Base-by-base conservation (phyloP, 64 coral and sea anemone species). In the Montipora sp. region DNA sequence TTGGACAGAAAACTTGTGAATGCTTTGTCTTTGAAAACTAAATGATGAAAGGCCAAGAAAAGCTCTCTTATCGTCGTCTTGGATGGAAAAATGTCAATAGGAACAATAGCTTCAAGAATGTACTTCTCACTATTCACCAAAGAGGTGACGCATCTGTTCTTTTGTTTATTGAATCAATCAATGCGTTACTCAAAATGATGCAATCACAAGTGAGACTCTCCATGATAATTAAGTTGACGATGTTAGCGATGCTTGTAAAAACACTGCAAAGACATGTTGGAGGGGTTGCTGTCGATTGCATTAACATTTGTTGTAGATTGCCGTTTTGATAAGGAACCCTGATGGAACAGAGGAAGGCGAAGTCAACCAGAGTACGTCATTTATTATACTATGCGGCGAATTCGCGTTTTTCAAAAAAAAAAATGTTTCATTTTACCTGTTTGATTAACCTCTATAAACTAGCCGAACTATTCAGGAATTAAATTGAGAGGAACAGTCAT, bases 1-100 rank as follows among this genome's bases (percentile, higher is more conserved):
- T 70, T n/a, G 18, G 21, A 85, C 63, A 71, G 65, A 43, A 85
- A 85, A 85, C 45, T 18, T 85, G 70, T 71, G 66, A 36, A 43
- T 43, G 15, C 14, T 18, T 48, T n/a, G 60, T 63, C 53, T 11
- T 63, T 14, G 13, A 63, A 1, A 4, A 44, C 5, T n/a, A 46
- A 66, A 44, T 19, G 59, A 46, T 63, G 12, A 12, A 16, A 13
- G 1, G 24, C 82, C n/a, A 11, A 16, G 63, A 24, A 9, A 51
- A 51, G 46, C 18, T 47, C 18, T 67, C 12, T 18, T 23, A 36
- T 36, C 15, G 5, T 71, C 68, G 18, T 71, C 8, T 2, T 19
- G 45, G 19, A 50, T 5, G 1, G 0, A 18, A 12, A 63, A 63
- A 2, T 16, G 60, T 15, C 60, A 63, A 15, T 3, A 50, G 3